Percentiles rank a stretch among this genome's conserved stretches.
phyloP scores from a whole-genome alignment of 2,888 invertebrate genomes.

The Belgica antarctica region DNA sequence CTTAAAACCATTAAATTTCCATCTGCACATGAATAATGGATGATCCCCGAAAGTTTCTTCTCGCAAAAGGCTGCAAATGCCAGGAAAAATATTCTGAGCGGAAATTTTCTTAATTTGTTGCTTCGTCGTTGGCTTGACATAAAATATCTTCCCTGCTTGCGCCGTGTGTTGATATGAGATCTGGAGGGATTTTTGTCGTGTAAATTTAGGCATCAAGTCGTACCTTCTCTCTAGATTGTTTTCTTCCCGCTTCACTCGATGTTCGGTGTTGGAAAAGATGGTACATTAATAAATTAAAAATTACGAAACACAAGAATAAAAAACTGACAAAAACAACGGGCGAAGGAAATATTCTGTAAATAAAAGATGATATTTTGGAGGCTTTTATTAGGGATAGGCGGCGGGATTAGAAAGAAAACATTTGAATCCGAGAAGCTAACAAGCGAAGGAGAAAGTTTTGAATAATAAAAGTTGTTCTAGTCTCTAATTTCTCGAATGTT shows the following conservation, averaged over 20 bases:
- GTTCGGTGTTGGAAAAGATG: neutral
- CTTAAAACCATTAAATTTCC: no score
- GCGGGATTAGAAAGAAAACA: no score
- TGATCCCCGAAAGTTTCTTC: no score
- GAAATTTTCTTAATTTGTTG: neutral
- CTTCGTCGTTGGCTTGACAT: neutral
- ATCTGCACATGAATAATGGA: no score
- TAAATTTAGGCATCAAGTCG: no score
- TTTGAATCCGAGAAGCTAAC: no score
- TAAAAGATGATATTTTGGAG: neutral
- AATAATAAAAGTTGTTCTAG: no score
- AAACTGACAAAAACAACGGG: neutral
- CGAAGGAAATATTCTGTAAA: neutral
- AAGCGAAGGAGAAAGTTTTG: no score
- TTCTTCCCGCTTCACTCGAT: neutral
- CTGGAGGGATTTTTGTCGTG: neutral
- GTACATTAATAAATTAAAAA: slow-evolving; percentile 29
- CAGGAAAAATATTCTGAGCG: neutral
- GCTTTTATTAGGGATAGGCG: no score
- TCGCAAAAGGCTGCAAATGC: no score
- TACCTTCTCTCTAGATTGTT: neutral
- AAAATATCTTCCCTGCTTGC: neutral
- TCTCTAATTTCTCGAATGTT: neutral
- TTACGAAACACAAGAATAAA: no score
- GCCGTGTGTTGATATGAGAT: slow-evolving; percentile 1